Evolutionary conservation across 2,113 vertebrate species (phyloP).

Genomic region (Hippocampus comes): DNA sequence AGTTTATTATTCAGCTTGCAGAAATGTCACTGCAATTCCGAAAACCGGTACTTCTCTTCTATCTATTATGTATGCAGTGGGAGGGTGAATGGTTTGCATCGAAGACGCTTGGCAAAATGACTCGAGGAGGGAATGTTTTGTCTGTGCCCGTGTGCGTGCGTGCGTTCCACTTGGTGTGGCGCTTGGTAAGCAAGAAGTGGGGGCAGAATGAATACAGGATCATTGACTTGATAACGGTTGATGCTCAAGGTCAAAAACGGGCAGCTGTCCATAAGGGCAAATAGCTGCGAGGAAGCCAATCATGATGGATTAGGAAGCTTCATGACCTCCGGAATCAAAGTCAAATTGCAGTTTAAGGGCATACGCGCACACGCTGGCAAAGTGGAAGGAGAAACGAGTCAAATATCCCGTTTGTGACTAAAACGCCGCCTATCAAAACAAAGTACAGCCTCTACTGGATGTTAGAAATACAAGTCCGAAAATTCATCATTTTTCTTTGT

Average conservation of each 20-base stretch:
- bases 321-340: slow-evolving; percentile 39
- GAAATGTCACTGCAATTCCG: slow-evolving; percentile 16
- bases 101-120: slow-evolving; percentile 22
- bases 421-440: too few species aligned
- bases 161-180: background rate
- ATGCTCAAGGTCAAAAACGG: slow-evolving; percentile 47
- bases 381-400: slow-evolving; percentile 35
- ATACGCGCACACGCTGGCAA: slow-evolving; percentile 30
- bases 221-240: slow-evolving; percentile 31
- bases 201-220: slow-evolving; percentile 16
- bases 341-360: slow-evolving; percentile 28
- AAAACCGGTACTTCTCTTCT: slow-evolving; percentile 2
- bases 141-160: background rate
- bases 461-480: too few species aligned
- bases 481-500: too few species aligned
- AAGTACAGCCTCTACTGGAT: too few species aligned
- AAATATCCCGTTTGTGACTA: too few species aligned
- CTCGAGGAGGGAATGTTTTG: slow-evolving; percentile 5
- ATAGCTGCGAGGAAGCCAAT: slow-evolving; percentile 44
- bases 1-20: background rate
- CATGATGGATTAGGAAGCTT: slow-evolving; percentile 56
- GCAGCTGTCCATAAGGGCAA: slow-evolving; percentile 38
- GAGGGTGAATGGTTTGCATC: background rate
- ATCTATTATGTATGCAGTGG: slow-evolving; percentile 27
- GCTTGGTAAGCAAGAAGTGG: background rate